A percentile compares a stretch with the other conserved stretches of the same genome.
Evolutionary conservation across 2,888 invertebrate genomes (phyloP).

Genomic region (Maniola hyperantus): DNA sequence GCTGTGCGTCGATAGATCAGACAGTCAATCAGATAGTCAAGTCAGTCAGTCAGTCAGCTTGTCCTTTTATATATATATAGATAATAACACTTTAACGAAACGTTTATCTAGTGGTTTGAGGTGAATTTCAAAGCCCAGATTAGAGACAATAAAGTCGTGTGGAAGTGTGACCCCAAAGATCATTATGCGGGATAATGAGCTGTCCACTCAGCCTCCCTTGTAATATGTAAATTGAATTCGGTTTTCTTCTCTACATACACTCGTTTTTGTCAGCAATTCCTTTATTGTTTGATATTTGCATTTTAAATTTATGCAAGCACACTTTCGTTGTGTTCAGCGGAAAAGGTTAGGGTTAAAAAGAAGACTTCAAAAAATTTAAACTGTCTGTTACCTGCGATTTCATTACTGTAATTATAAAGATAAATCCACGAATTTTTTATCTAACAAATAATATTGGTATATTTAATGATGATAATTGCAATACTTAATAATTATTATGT

Average conservation of each 20-base stretch:
- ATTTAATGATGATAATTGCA: too few species aligned
- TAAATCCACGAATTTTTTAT: too few species aligned
- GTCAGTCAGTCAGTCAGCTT: too few species aligned
- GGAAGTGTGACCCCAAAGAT: constrained; percentile 67
- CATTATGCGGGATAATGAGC: constrained; percentile 79
- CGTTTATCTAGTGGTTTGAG: constrained; percentile 55
- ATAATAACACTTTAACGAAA: neutral
- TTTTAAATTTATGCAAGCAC: constrained; percentile 27
- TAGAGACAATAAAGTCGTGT: constrained; percentile 77
- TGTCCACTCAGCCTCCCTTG: constrained; percentile 73
- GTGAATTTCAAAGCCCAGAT: constrained; percentile 75
- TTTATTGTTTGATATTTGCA: constrained; percentile 24
- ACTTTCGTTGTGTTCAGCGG: constrained; percentile 22
- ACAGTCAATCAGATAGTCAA: too few species aligned
- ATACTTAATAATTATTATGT: too few species aligned
- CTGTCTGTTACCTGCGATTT: neutral
- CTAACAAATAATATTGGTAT: too few species aligned
- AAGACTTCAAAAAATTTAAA: neutral
- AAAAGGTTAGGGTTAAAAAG: neutral
- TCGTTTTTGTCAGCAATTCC: constrained; percentile 49
- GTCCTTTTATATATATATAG: too few species aligned
- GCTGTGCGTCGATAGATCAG: too few species aligned
- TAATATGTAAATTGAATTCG: constrained; percentile 77
- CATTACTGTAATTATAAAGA: neutral
- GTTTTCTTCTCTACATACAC: constrained; percentile 56